Evolutionary conservation across 2,113 vertebrate genomes (phyloP).

Genomic region (Aegotheles bennettii): DNA sequence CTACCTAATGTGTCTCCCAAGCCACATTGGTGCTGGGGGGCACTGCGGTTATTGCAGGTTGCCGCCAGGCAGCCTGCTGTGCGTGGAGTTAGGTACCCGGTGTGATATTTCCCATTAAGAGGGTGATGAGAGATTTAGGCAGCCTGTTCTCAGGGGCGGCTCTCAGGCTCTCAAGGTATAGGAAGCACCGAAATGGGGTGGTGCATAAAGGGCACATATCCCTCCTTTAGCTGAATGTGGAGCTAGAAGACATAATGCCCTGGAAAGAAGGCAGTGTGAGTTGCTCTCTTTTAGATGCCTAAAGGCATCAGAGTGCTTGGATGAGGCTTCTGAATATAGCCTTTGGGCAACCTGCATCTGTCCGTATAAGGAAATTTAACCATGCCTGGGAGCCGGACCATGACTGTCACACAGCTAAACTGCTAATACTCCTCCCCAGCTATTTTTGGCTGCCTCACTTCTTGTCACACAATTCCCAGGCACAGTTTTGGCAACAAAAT

Average conservation of each 20-base stretch:
- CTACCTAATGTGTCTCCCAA: neutral
- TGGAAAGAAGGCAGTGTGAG: neutral
- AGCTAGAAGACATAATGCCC: neutral
- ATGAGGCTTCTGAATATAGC: neutral
- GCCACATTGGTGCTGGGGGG: accelerated
- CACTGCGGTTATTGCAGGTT: accelerated
- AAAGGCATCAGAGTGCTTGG: neutral
- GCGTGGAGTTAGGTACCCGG: accelerated
- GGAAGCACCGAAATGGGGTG: neutral
- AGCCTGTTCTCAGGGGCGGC: neutral
- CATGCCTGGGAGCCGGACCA: neutral
- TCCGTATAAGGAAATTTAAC: neutral
- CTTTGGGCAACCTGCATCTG: neutral
- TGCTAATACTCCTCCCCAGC: no score
- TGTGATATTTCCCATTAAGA: neutral
- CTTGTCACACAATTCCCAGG: accelerated
- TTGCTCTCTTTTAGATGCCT: neutral
- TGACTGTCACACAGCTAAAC: neutral
- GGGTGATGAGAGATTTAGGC: slow-evolving; percentile 1
- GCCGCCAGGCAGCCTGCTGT: neutral
- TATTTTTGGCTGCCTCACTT: neutral
- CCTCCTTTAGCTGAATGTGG: neutral
- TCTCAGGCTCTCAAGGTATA: neutral
- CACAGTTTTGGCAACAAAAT: neutral
- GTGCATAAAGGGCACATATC: accelerated